A percentile compares a stretch with the other conserved stretches of the same genome.
These are phyloP conservation scores for Trissolcus basalis DNA, from an alignment of 1,140 invertebrate species.

Conservation along the genomic window DNA sequence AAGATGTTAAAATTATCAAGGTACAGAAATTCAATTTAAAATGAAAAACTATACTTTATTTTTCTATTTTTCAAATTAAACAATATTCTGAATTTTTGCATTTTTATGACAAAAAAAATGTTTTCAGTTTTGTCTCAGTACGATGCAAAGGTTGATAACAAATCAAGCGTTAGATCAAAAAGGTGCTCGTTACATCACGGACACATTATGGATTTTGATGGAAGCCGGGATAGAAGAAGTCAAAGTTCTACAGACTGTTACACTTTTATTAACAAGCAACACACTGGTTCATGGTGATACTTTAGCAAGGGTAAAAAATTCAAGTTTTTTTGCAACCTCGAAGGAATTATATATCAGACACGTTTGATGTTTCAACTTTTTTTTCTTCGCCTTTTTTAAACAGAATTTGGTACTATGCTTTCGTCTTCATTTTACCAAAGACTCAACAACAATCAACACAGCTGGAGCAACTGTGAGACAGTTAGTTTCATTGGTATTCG, in stretches of 20 bases:
- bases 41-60: constrained; percentile 10
- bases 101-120: constrained; percentile 30
- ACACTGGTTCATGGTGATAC: constrained; percentile 94
- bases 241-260: constrained; percentile 96
- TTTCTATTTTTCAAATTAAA: too few species aligned
- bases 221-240: constrained; percentile 95
- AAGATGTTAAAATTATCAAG: constrained; percentile 96
- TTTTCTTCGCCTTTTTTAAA: background rate
- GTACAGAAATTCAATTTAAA: constrained; percentile 72
- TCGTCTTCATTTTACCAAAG: constrained; percentile 94
- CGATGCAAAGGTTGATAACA: constrained; percentile 90
- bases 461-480: constrained; percentile 97
- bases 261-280: constrained; percentile 94
- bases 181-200: constrained; percentile 93
- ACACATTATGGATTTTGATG: constrained; percentile 94
- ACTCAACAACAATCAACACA: constrained; percentile 95
- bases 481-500: constrained; percentile 97
- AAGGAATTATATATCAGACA: too few species aligned
- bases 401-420: constrained; percentile 97
- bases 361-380: too few species aligned
- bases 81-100: constrained; percentile 17
- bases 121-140: constrained; percentile 90
- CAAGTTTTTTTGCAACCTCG: too few species aligned
- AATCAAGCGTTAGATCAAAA: constrained; percentile 90
- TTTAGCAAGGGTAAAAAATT: constrained; percentile 84